A percentile compares a stretch with the other conserved stretches of the same genome.
phyloP scores from a whole-genome alignment of 2,888 invertebrate genomes.

The Latrodectus hesperus region DNA sequence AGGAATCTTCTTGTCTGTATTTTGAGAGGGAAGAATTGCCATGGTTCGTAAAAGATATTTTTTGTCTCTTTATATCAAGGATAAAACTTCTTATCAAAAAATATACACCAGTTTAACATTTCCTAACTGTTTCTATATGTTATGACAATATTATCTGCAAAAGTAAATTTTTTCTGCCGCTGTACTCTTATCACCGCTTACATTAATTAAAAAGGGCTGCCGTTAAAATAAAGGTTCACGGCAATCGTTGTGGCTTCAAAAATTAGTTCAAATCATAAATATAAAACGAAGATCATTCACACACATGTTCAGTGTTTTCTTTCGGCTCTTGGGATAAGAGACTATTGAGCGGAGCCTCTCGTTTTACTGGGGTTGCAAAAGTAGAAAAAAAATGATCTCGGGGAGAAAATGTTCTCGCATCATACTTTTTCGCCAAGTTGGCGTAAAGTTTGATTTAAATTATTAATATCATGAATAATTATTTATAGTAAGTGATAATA shows the following conservation, averaged over 20 bases:
- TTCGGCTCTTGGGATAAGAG: conserved; percentile 47
- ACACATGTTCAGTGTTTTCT: conserved; percentile 45
- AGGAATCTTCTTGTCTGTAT: conserved; percentile 16
- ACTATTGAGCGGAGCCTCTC: conserved; percentile 62
- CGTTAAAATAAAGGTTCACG: no score
- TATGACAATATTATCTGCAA: no score
- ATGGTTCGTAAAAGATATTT: not conserved
- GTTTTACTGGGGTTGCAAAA: conserved; percentile 51
- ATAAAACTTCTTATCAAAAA: no score
- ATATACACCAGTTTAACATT: no score
- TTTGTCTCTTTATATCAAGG: not conserved
- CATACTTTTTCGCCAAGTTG: not conserved
- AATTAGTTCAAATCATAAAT: no score
- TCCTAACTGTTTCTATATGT: no score
- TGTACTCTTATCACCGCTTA: no score
- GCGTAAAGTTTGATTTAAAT: not conserved
- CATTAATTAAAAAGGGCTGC: no score
- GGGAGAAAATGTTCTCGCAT: not conserved
- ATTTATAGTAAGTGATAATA: no score
- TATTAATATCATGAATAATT: no score
- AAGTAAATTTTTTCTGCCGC: no score
- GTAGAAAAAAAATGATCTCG: not conserved
- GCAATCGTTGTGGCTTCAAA: no score
- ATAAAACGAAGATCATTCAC: not conserved
- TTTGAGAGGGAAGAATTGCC: not conserved